These are phyloP conservation scores for Dorcus parallelipipedus DNA, from an alignment of 2,888 invertebrate species.

Conservation along the genomic window DNA sequence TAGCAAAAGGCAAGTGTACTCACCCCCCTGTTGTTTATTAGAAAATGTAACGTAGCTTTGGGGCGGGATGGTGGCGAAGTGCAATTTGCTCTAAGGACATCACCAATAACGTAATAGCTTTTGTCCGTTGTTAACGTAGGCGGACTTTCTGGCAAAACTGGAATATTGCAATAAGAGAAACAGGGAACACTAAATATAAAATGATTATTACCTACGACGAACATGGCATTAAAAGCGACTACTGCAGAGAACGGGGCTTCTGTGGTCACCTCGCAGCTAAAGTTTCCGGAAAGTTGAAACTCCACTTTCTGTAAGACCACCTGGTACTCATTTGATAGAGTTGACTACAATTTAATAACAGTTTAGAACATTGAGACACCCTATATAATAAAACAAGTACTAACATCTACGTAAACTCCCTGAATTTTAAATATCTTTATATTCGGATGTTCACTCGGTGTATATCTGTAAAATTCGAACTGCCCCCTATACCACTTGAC, in stretches of 20 bases:
- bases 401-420: conserved; percentile 78
- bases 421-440: conserved; percentile 71
- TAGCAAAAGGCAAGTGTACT: conserved; percentile 44
- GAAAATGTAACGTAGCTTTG: conserved; percentile 69
- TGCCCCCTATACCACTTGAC: conserved; percentile 84
- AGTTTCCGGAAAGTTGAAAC: conserved; percentile 70
- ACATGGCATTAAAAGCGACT: conserved; percentile 63
- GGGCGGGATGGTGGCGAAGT: conserved; percentile 76
- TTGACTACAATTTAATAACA: conserved; percentile 53
- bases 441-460: conserved; percentile 69
- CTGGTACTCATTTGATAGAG: conserved; percentile 71
- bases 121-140: conserved; percentile 69
- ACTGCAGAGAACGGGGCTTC: conserved; percentile 73
- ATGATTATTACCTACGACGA: conserved; percentile 68
- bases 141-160: conserved; percentile 66
- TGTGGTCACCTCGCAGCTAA: conserved; percentile 77
- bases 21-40: conserved; percentile 75
- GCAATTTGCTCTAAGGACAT: conserved; percentile 73
- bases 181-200: conserved; percentile 8
- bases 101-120: conserved; percentile 71
- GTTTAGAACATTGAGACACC: background rate
- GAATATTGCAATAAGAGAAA: conserved; percentile 36
- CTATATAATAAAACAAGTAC: conserved; percentile 43
- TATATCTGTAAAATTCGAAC: conserved; percentile 80
- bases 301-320: conserved; percentile 69